Base-by-base conservation (phyloP, 2,797 vertebrate species). In the Salarias fasciatus region DNA sequence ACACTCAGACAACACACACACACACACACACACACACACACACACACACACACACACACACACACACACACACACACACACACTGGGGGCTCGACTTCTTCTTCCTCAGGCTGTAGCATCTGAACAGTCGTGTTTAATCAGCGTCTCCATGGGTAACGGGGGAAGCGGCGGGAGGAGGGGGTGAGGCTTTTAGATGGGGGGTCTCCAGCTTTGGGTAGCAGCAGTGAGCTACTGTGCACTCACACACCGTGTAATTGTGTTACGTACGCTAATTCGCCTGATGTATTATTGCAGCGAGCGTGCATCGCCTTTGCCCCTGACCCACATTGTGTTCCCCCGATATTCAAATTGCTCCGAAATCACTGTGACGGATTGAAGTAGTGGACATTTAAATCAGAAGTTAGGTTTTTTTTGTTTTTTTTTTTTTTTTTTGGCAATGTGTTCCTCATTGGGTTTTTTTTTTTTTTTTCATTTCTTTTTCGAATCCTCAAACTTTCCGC, bases 111-210 rank as follows among this genome's bases (percentile, higher is more conserved):
- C 86, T 78, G 80, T 82, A 85, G 84, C 74, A 86, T 90, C 87
- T 70, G 80, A 91, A 70, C 79, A 79, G 82, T 91, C 91, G 48
- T 79, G 82, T 88, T 91, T 82, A 88, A 91, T 92, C 88, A 92
- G 79, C 50, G 82, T 91, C 86, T 90, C 86, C n/a, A 68, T 83
- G 83, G 86, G 86, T 78, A 87, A 71, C 60, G 5, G 60, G 66
- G 72, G 63, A 69, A 68, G 72, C n/a, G 1, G 75, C 48, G 66
- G 68, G 73, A 55, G 70, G 75, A 45, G 38, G 45, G 48, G 42
- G 42, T 14, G 43, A 41, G 63, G 37, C 46, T 60, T 58, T 46
- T 68, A 75, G 67, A 64, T 71, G 59, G 69, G 70, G 76, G 73
- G 74, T 84, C 82, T 86, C 51, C 75, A 63, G 72, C 75, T 74